Evolutionary conservation across 2,113 vertebrate genomes (phyloP).

Genomic region (Ptychochromis oligacanthus): DNA sequence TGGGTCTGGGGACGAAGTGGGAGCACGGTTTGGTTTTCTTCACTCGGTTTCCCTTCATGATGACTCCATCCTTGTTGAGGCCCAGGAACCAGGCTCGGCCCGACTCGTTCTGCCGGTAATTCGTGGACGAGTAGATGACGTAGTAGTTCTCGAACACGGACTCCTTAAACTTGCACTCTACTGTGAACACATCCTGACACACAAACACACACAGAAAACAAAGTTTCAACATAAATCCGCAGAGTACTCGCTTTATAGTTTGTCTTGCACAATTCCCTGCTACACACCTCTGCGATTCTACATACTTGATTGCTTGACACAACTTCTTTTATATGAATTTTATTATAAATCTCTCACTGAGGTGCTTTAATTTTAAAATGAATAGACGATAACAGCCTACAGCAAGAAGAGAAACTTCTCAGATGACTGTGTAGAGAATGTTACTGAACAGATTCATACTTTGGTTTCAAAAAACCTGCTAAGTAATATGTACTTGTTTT

Average conservation of each 20-base stretch:
- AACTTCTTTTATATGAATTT: neutral
- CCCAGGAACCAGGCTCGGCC: constrained; percentile 98
- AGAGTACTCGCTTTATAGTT: neutral
- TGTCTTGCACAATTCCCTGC: too few species aligned
- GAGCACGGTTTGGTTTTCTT: constrained; percentile 99
- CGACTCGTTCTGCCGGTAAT: constrained; percentile 96
- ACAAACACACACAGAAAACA: constrained; percentile 40
- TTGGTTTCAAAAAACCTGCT: too few species aligned
- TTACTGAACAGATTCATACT: neutral
- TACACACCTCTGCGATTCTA: neutral
- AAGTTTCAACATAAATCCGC: neutral
- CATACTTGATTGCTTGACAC: neutral
- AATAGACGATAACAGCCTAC: neutral
- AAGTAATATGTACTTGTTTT: neutral
- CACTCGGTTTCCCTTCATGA: constrained; percentile 98
- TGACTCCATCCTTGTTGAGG: constrained; percentile 96
- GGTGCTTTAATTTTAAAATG: neutral
- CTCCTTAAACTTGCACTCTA: constrained; percentile 98
- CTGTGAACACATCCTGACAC: constrained; percentile 91
- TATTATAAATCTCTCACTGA: neutral
- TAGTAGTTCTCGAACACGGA: constrained; percentile 99
- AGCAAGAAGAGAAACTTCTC: neutral
- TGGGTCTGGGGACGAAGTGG: constrained; percentile 97
- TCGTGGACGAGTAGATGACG: constrained; percentile 97
- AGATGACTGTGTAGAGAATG: neutral